phyloP scores from a whole-genome alignment of 2,888 invertebrate species.

The Caenorhabditis sp. region DNA sequence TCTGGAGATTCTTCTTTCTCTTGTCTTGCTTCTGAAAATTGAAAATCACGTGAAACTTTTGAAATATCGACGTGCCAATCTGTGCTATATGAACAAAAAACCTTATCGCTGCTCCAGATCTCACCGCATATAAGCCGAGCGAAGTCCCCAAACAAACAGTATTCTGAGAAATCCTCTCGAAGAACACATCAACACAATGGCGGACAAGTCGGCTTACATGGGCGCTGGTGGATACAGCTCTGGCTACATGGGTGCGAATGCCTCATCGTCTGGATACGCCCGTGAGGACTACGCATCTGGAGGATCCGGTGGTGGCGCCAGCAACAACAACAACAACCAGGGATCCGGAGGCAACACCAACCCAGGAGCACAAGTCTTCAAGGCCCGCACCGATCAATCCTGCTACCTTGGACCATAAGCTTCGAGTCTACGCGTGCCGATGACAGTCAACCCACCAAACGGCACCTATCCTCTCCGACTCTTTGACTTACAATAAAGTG shows the following conservation, averaged over 20 bases:
- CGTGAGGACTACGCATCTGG: conserved; percentile 58
- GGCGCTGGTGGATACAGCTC: conserved; percentile 58
- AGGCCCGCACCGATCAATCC: conserved; percentile 63
- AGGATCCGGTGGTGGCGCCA: conserved; percentile 44
- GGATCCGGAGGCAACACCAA: conserved; percentile 32
- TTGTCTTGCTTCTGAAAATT: conserved; percentile 87
- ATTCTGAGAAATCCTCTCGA: conserved; percentile 17
- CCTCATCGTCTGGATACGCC: conserved; percentile 53
- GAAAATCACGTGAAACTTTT: neutral
- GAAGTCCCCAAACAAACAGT: neutral
- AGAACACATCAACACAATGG: conserved; percentile 40
- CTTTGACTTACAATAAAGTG: conserved; percentile 16
- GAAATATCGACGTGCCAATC: neutral
- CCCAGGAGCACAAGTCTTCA: conserved; percentile 61
- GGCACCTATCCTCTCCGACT: neutral
- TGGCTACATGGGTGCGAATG: conserved; percentile 59
- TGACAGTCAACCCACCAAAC: neutral
- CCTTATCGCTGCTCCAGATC: conserved; percentile 9
- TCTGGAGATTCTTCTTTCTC: conserved; percentile 75
- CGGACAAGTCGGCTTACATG: conserved; percentile 62
- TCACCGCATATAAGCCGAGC: neutral
- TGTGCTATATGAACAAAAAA: neutral
- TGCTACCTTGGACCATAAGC: conserved; percentile 56
- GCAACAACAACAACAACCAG: conserved; percentile 24
- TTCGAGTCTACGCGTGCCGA: neutral